Base-by-base conservation (phyloP, 1,140 invertebrate species). In the Piezodorus guildinii region DNA sequence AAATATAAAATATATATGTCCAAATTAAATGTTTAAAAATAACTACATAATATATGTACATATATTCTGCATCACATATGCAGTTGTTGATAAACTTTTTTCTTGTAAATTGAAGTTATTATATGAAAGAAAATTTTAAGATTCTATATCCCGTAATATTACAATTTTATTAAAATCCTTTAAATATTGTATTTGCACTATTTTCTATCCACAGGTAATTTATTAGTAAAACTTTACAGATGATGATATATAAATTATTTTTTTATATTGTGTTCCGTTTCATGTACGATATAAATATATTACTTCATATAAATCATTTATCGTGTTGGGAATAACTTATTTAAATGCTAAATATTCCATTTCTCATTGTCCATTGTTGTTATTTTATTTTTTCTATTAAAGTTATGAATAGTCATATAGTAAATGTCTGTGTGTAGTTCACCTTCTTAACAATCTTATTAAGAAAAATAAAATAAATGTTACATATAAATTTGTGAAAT, bases 181-280 rank as follows among this genome's bases (percentile, higher is more conserved):
- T n/a, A 49, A 49, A n/a, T 49, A 49, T 49, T 49, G 46, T 17
- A 49, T 9, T 19, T 49, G 46, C 46, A 49, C 46, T 49, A 49
- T 49, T 49, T 49, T 49, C 17, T 21, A 39, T 49, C 21, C 1
- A 49, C 21, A 2, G n/a, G 46, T n/a, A 49, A 19, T 49, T 49
- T 19, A 49, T 17, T 49, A 49, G 17, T 21, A 19, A 49, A 17
- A 49, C n/a, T n/a, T n/a, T 21, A n/a, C 46, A 19, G 21, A 49
- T 9, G 21, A 49, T 49, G 6, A 17, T 19, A 19, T 21, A 49
- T 19, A 49, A 49, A 49, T 19, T 49, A 49, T 49, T 49, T 49
- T n/a, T 49, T 49, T 49, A 49, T 49, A 49, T 49, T 49, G 21
- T 49, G 21, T 49, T 49, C 21, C 6, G 5, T 4, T 49, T 49